Percentiles rank a stretch among this genome's conserved stretches.
phyloP scores from a whole-genome alignment of 2,888 invertebrate genomes.

The Halictus ligatus region DNA sequence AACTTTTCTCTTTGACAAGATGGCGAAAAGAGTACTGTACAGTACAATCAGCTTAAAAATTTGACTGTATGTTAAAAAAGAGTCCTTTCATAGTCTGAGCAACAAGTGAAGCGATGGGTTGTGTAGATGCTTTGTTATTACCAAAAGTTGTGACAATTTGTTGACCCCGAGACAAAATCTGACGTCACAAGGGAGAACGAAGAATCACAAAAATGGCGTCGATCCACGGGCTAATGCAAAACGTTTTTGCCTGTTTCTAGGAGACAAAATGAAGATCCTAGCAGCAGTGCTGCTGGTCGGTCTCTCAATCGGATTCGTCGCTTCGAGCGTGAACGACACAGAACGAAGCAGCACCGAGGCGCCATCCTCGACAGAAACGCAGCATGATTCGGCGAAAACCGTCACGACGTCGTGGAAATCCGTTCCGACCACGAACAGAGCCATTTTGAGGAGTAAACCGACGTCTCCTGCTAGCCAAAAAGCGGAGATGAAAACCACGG shows the following conservation, averaged over 20 bases:
- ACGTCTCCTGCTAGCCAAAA: background rate
- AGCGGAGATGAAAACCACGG: background rate
- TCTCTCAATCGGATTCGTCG: conserved; percentile 53
- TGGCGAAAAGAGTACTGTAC: no score
- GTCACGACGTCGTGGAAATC: background rate
- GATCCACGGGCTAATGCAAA: no score
- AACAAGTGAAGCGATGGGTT: no score
- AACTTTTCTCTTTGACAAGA: no score
- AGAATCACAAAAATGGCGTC: no score
- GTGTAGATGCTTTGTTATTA: no score
- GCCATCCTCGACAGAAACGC: background rate
- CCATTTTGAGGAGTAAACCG: background rate
- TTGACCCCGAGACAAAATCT: no score
- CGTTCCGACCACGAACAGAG: background rate
- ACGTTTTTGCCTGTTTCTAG: conserved; percentile 54
- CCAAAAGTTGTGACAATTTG: no score
- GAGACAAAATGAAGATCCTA: conserved; percentile 74
- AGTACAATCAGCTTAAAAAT: no score
- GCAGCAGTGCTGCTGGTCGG: conserved; percentile 77
- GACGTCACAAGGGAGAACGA: no score
- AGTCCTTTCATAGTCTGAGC: no score
- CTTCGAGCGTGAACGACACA: conserved; percentile 15
- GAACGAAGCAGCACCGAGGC: background rate
- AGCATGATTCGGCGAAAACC: background rate
- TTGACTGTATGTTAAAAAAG: no score